Percentiles rank a stretch among this genome's conserved stretches.
Evolutionary conservation across 2,113 vertebrate genomes (phyloP).

Genomic region (Caretta caretta): DNA sequence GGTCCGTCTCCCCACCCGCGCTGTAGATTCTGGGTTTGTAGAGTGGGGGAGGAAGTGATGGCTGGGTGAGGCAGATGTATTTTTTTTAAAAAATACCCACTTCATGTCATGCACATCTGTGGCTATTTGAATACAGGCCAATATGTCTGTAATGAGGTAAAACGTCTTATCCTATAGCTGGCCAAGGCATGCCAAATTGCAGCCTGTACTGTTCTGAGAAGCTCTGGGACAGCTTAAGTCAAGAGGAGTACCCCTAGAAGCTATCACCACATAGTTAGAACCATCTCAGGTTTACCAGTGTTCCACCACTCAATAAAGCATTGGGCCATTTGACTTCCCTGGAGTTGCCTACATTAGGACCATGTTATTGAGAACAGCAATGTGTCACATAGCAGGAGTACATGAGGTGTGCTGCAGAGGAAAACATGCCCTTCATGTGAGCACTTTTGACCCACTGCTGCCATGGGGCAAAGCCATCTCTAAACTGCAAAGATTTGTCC

Average conservation of each 20-base stretch:
- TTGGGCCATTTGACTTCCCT: background rate
- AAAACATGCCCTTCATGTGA: background rate
- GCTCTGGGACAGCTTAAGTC: background rate
- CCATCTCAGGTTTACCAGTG: background rate
- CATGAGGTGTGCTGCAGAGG: background rate
- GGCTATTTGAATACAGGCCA: no score
- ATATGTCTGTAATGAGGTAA: no score
- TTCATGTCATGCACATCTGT: no score
- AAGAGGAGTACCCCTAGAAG: background rate
- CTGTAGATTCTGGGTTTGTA: no score
- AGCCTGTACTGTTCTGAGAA: background rate
- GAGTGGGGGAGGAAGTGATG: background rate
- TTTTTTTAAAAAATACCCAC: no score
- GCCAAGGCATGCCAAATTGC: no score
- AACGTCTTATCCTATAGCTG: no score
- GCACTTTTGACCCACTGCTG: background rate
- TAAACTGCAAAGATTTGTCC: background rate
- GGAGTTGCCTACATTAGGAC: background rate
- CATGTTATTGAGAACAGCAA: background rate
- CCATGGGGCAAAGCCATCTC: background rate
- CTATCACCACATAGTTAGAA: background rate
- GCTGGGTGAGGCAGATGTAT: no score
- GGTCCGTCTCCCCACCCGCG: accelerated
- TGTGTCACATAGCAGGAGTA: background rate
- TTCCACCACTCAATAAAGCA: background rate